phyloP scores from a whole-genome alignment of 2,113 vertebrate species.

The Eira barbara region DNA sequence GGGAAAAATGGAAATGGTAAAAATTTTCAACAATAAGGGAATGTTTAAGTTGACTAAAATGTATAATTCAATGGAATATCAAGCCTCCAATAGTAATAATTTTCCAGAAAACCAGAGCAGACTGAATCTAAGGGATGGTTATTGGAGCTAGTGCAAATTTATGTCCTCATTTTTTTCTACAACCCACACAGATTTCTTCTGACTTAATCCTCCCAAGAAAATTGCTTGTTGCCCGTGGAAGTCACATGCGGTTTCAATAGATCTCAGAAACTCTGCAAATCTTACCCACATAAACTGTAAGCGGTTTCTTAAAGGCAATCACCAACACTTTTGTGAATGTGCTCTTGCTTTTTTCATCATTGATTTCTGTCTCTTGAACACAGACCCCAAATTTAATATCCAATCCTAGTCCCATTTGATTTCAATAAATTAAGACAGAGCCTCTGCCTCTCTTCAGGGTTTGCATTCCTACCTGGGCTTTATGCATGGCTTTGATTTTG shows the following conservation, averaged over 20 bases:
- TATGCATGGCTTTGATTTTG: conserved; percentile 6
- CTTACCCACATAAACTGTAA: not conserved
- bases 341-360: not conserved
- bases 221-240: not conserved
- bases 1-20: not conserved
- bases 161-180: conserved; percentile 15
- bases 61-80: not conserved
- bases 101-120: conserved; percentile 18
- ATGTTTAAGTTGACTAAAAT: not conserved
- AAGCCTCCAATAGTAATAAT: not conserved
- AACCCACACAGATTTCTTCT: not conserved
- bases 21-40: conserved; percentile 14
- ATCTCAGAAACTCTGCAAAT: conserved; percentile 18
- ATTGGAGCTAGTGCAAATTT: conserved; percentile 5
- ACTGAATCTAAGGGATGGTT: not conserved
- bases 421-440: not conserved
- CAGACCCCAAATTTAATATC: not conserved
- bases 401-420: not conserved
- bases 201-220: conserved; percentile 17
- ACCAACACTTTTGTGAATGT: not conserved
- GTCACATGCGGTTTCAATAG: not conserved
- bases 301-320: not conserved
- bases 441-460: not conserved
- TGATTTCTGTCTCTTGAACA: not conserved
- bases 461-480: not conserved